Evolutionary conservation across 1,140 invertebrate species (phyloP).

Genomic region (Arctopsyche grandis): DNA sequence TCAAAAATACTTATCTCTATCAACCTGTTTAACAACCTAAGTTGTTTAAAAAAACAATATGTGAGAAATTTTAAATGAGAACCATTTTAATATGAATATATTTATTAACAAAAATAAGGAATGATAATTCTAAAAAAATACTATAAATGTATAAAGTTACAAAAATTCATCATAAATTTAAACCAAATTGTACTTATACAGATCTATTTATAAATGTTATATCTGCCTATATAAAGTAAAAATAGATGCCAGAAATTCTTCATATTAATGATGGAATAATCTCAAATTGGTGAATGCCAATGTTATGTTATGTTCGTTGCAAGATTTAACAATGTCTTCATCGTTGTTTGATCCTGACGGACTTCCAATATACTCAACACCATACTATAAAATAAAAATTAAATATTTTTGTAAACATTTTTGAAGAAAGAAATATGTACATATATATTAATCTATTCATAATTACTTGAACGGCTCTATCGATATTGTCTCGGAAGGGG

Average conservation of each 20-base stretch:
- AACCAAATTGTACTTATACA: neutral
- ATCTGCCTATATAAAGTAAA: neutral
- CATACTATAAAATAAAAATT: constrained; percentile 77
- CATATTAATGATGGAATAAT: constrained; percentile 92
- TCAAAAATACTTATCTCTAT: too few species aligned
- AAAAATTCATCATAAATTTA: neutral
- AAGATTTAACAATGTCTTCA: constrained; percentile 88
- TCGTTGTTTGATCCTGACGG: constrained; percentile 96
- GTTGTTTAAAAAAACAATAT: too few species aligned
- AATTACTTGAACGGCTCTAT: constrained; percentile 87
- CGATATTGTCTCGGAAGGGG: constrained; percentile 97
- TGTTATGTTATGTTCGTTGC: constrained; percentile 90
- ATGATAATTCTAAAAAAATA: neutral
- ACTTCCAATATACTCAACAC: constrained; percentile 92
- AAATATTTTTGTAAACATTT: neutral
- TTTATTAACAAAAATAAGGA: too few species aligned
- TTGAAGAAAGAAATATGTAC: neutral
- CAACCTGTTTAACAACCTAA: too few species aligned
- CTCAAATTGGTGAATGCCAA: constrained; percentile 91
- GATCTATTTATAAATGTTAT: neutral
- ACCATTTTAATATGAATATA: too few species aligned
- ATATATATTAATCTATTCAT: neutral
- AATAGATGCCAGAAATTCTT: neutral
- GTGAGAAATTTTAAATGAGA: too few species aligned
- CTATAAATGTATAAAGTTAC: neutral